Percentiles rank a stretch among this genome's conserved stretches.
Conservation (phyloP, 2,888 invertebrate genomes). For the Chalcis sispes region DNA sequence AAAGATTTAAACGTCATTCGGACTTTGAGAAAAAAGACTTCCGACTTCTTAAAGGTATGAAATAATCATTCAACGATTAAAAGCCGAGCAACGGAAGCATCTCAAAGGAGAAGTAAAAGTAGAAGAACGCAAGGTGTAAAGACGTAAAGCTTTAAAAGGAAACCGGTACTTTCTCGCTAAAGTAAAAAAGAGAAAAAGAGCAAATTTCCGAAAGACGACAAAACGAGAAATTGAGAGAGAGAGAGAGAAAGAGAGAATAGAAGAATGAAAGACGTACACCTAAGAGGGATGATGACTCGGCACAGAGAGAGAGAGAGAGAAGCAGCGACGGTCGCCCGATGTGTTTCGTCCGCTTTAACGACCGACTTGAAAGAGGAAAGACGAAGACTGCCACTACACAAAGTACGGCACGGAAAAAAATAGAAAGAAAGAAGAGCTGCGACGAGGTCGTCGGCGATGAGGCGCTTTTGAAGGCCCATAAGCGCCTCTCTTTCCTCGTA, state of each 20-base stretch:
- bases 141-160: too few species aligned
- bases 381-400: neutral
- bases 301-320: neutral
- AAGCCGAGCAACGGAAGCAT: neutral
- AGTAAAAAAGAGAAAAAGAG: too few species aligned
- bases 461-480: slow-evolving; percentile 27
- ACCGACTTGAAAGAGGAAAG: slow-evolving; percentile 40
- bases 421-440: neutral
- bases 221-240: slow-evolving; percentile 9
- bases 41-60: too few species aligned
- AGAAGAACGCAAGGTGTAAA: too few species aligned
- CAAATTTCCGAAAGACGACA: slow-evolving; percentile 2
- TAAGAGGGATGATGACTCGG: slow-evolving; percentile 12
- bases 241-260: neutral
- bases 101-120: too few species aligned
- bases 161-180: too few species aligned
- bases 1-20: too few species aligned
- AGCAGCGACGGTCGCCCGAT: too few species aligned
- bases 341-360: slow-evolving; percentile 27
- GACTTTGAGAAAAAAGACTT: too few species aligned
- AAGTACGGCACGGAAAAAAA: neutral
- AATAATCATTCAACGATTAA: too few species aligned
- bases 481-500: neutral
- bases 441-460: neutral
- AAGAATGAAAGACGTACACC: neutral